A percentile compares a stretch with the other conserved stretches of the same genome.
These are phyloP conservation scores for Telmatochromis brachygnathus DNA, from an alignment of 2,113 vertebrate species.

Conservation along the genomic window DNA sequence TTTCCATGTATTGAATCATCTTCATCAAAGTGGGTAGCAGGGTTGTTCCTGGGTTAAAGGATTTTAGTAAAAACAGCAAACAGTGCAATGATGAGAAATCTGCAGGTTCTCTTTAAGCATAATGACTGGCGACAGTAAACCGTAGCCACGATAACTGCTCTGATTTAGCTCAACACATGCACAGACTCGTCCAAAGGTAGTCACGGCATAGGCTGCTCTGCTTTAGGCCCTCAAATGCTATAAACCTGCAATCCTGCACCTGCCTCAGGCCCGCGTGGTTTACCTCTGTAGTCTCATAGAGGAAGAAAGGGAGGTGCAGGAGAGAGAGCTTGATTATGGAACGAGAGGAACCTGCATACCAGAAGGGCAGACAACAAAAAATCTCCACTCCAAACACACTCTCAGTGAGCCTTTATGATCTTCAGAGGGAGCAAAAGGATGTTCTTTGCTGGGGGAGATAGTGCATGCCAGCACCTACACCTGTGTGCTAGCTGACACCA, in stretches of 20 bases:
- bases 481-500: slow-evolving; percentile 19
- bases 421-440: slow-evolving; percentile 1
- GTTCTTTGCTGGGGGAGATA: slow-evolving; percentile 16
- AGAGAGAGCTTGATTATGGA: background rate
- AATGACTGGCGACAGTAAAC: background rate
- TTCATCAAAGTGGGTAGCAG: background rate
- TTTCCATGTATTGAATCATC: background rate
- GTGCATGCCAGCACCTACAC: slow-evolving; percentile 56
- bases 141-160: slow-evolving; percentile 27
- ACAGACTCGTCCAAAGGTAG: slow-evolving; percentile 44
- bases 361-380: slow-evolving; percentile 18
- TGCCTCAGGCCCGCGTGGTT: slow-evolving; percentile 32
- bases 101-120: background rate
- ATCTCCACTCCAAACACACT: slow-evolving; percentile 27
- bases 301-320: background rate
- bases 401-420: slow-evolving; percentile 14
- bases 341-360: slow-evolving; percentile 32
- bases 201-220: slow-evolving; percentile 1
- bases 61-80: background rate
- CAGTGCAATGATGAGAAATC: background rate
- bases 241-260: slow-evolving; percentile 56
- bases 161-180: slow-evolving; percentile 49
- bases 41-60: background rate
- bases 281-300: background rate
- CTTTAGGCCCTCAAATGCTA: slow-evolving; percentile 35